Evolutionary conservation across 2,888 invertebrate genomes (phyloP), one percentile per base, ranked within the genome.

Genomic region (Dilophus febrilis): DNA sequence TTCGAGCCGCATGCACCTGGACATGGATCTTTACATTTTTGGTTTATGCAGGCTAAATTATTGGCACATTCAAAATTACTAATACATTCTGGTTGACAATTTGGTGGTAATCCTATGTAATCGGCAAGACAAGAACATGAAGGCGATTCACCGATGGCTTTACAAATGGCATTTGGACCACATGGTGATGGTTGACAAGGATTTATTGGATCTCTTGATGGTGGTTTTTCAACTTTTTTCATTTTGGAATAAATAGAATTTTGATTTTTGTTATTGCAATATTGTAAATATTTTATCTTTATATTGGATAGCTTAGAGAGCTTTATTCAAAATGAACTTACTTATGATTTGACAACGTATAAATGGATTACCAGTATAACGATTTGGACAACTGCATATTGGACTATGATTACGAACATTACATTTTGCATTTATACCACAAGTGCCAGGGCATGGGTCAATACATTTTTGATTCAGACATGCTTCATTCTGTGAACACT

Each of bases 1-100:
- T 74, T 75, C 32, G 61, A 55, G 30, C 82, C 83, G 54, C 86
- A 86, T 6, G 77, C 70, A 42, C 73, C 70, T 10, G 35, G 19
- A 52, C 84, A 83, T 6, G 82, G 82, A 57, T 84, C 77, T 45
- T 63, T 62, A 58, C 85, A 85, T 61, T 77, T 80, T 53, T 77
- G 72, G 55, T 77, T 77, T 18, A 74, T 70, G 55, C 85, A 86
- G 3, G 82, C 77, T 41, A 71, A 64, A 38, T 72, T 71, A 47
- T 71, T 68, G 11, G 71, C 52, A 52, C 81, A 81, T 44, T 79
- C 78, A 36, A 72, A 68, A 54, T 74, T 73, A 33, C 71, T 70
- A 8, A 67, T 64, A 56, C 77, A 77, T 56, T 75, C 74, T 3
- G 75, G 74, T 35, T 73, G 64, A 50, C 77, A 77, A 47, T 71